These are phyloP conservation scores for Leptopilina clavipes DNA, from an alignment of 1,140 invertebrate genomes.

Conservation along the genomic window DNA sequence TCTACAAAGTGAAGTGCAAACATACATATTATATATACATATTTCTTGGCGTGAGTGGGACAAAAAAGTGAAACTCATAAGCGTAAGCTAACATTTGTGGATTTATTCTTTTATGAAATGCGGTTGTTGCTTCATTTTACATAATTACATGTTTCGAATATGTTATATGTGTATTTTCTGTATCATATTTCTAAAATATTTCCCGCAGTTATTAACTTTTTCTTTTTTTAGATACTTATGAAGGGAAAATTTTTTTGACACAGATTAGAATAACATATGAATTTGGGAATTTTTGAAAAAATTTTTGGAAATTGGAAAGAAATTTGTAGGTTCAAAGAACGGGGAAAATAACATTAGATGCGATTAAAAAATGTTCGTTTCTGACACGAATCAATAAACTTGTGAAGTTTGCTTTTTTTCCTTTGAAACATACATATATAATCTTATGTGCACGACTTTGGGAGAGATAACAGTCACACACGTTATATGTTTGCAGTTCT, in stretches of 20 bases:
- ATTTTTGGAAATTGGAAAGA: neutral
- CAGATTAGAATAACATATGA: no score
- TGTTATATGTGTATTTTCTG: neutral
- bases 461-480: neutral
- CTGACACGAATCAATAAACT: slow-evolving; percentile 9
- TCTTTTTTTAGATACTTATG: no score
- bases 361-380: slow-evolving; percentile 10
- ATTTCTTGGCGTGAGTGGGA: slow-evolving; percentile 11
- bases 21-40: slow-evolving; percentile 11
- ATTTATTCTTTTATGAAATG: slow-evolving; percentile 6
- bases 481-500: neutral
- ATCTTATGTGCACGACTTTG: slow-evolving; percentile 27
- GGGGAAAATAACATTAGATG: neutral
- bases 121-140: neutral
- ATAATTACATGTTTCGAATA: neutral
- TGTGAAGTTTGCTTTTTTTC: neutral
- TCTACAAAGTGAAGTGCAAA: slow-evolving; percentile 6
- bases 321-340: neutral
- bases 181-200: no score
- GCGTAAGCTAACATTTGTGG: slow-evolving; percentile 3
- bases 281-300: no score
- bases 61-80: slow-evolving; percentile 16
- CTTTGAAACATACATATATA: neutral
- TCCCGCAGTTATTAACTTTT: no score
- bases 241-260: no score